Percentiles rank a stretch among this genome's conserved stretches.
Conservation (phyloP, 2,888 invertebrate genomes). For the Brachynemurus nebulosus region DNA sequence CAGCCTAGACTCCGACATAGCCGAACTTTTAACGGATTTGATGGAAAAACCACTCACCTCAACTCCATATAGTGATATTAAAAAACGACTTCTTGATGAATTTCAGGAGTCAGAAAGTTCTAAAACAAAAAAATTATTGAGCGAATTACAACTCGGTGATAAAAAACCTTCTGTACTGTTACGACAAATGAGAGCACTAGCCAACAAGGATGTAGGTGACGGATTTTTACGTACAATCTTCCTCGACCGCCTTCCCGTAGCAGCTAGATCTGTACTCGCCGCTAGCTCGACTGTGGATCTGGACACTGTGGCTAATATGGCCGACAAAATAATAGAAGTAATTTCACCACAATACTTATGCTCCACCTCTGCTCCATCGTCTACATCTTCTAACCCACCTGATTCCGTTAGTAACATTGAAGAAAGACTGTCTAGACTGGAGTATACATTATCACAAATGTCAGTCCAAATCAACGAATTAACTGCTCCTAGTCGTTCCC, state of each 20-base stretch:
- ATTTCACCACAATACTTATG: neutral
- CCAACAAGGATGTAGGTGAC: conserved; percentile 8
- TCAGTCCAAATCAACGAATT: no score
- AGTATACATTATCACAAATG: no score
- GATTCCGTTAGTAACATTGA: no score
- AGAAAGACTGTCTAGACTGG: no score
- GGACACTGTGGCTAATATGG: conserved; percentile 11
- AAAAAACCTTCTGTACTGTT: no score
- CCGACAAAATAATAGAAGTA: conserved; percentile 11
- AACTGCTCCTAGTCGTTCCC: no score
- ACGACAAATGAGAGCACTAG: conserved; percentile 15
- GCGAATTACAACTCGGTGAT: conserved; percentile 15
- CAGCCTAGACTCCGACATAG: no score
- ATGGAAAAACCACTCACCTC: conserved; percentile 10
- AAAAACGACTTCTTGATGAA: conserved; percentile 12
- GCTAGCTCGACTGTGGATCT: conserved; percentile 8
- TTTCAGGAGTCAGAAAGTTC: conserved; percentile 14
- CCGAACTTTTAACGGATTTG: conserved; percentile 15
- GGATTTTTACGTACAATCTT: no score
- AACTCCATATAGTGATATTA: conserved; percentile 13
- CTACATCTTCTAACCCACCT: no score
- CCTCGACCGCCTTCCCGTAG: conserved; percentile 14
- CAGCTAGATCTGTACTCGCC: conserved; percentile 5
- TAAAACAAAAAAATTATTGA: conserved; percentile 12
- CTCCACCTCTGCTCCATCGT: no score